Base-by-base conservation (phyloP, 1,140 invertebrate species). In the Oscheius sp. region DNA sequence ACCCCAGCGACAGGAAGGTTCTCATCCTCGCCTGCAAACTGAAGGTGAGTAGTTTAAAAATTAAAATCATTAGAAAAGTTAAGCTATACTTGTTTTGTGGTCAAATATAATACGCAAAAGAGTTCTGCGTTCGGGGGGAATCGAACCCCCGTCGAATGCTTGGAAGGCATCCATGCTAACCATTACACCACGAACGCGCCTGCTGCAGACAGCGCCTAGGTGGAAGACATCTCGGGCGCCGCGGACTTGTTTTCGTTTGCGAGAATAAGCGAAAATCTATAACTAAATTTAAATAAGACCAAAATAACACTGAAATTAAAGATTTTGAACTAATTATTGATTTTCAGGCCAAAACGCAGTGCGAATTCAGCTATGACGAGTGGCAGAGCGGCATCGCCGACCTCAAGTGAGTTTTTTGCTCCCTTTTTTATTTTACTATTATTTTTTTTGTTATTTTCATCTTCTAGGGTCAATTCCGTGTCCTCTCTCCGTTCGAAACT, bases 121-220 rank as follows among this genome's bases (percentile, higher is more conserved):
- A n/a, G n/a, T 42, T 42, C 38, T 67, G 65, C 55, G 46, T 64
- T 68, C 73, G 68, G 52, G 64, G 61, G 45, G 61, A 71, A 63
- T 64, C 68, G 59, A 64, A 52, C 52, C 59, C 68, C 59, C 67
- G 67, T 72, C 67, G 66, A 65, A 58, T 26, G 62, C 49, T 64
- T 76, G 49, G 71, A 75, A 59, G 74, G 64, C 70, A 61, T 67
- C 73, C 61, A 70, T 64, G 59, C 65, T 74, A 70, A 75, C 49
- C 61, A 65, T 64, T 55, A 75, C 68, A 66, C 52, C 62, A 73
- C 52, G 62, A 66, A 73, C 65, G 62, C 52, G 38, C n/a, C n/a
- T n/a, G n/a, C n/a, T n/a, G n/a, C n/a, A n/a, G n/a, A n/a, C n/a
- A n/a, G n/a, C n/a, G n/a, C n/a, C n/a, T n/a, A n/a, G n/a, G n/a